These are phyloP conservation scores for Gryllus longicercus DNA, from an alignment of 2,888 invertebrate species.

Conservation along the genomic window DNA sequence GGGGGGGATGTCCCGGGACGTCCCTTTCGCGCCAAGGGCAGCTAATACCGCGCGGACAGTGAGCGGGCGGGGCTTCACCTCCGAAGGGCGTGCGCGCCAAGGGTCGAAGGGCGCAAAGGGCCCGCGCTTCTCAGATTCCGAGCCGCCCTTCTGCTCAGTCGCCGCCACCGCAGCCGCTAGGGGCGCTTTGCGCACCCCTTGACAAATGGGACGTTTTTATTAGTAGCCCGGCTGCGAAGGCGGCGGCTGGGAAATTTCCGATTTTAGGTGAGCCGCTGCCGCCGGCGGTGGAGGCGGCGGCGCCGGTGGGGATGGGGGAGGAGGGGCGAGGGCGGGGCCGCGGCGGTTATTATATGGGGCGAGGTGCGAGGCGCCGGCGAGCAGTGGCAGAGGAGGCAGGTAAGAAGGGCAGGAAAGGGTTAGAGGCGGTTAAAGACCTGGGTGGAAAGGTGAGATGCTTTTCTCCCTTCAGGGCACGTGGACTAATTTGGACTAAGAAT, in stretches of 20 bases:
- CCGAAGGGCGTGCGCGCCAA: neutral
- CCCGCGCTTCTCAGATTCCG: neutral
- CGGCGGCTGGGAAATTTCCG: constrained; percentile 2
- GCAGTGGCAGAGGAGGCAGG: neutral
- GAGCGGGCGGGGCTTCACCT: too few relatives aligned
- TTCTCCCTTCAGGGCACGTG: too few relatives aligned
- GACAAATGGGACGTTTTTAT: constrained; percentile 17
- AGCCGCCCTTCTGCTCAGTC: neutral
- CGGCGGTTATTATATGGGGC: too few relatives aligned
- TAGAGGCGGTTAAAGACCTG: neutral
- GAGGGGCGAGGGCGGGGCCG: too few relatives aligned
- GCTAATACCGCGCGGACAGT: too few relatives aligned
- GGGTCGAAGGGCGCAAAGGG: neutral
- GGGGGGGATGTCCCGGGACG: too few relatives aligned
- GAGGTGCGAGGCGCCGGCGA: neutral
- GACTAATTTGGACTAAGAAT: too few relatives aligned
- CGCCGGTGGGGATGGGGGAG: too few relatives aligned
- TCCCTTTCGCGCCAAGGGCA: too few relatives aligned
- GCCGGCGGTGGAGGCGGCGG: neutral
- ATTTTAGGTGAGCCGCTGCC: neutral
- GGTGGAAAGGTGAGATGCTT: neutral
- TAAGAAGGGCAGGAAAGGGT: neutral
- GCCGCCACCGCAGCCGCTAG: too few relatives aligned
- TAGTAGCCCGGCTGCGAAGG: neutral
- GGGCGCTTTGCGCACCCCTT: neutral